Percentiles rank a stretch among this genome's conserved stretches.
phyloP scores from a whole-genome alignment of 2,888 invertebrate species.

The Erebia aethiops region DNA sequence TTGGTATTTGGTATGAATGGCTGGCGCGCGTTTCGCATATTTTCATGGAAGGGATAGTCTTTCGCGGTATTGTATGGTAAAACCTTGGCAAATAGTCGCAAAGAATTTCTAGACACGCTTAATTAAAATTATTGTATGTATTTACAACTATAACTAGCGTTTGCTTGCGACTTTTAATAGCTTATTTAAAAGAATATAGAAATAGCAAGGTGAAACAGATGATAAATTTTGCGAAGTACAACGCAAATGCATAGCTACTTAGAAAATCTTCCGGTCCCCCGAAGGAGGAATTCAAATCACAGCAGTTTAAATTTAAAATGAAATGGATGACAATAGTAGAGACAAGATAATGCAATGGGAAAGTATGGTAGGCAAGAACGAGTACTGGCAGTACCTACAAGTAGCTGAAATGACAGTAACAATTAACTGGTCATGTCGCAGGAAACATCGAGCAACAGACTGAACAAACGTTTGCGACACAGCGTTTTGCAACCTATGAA shows the following conservation, averaged over 20 bases:
- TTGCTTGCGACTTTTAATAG: neutral
- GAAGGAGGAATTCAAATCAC: too few species aligned
- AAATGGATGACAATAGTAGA: neutral
- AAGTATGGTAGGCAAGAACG: constrained; percentile 1
- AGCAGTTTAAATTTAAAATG: neutral
- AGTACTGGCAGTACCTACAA: constrained; percentile 1
- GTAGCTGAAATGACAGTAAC: constrained; percentile 38
- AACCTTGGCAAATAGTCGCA: constrained; percentile 31
- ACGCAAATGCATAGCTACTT: neutral
- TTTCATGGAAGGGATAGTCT: constrained; percentile 29
- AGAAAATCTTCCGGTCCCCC: too few species aligned
- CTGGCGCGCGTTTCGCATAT: constrained; percentile 37
- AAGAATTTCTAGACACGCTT: constrained; percentile 27
- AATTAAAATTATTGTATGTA: constrained; percentile 2
- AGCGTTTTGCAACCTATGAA: constrained; percentile 73
- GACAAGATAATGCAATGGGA: constrained; percentile 1
- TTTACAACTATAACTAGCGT: neutral
- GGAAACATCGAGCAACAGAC: constrained; percentile 51
- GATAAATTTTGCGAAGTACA: neutral
- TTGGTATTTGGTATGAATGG: constrained; percentile 32
- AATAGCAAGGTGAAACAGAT: neutral
- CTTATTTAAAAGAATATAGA: too few species aligned
- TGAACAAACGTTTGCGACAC: constrained; percentile 65
- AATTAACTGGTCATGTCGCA: constrained; percentile 48
- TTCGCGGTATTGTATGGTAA: constrained; percentile 38